Evolutionary conservation across 2,113 vertebrate genomes (phyloP).

Genomic region (Cavia porcellus): DNA sequence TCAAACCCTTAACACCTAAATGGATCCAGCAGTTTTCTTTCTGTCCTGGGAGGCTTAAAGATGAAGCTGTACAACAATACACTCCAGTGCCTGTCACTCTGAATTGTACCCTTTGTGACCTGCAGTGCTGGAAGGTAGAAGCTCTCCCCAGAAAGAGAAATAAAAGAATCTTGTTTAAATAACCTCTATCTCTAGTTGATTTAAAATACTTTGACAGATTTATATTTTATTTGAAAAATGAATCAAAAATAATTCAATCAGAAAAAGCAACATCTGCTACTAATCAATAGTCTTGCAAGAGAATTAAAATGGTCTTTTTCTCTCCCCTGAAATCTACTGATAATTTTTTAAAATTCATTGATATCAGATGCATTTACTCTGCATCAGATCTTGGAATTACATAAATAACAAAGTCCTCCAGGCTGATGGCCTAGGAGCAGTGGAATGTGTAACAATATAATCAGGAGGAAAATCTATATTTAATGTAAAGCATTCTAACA

Average conservation of each 20-base stretch:
- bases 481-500: slow-evolving; percentile 85
- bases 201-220: slow-evolving; percentile 87
- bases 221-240: slow-evolving; percentile 86
- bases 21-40: background rate
- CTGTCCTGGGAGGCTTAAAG: background rate
- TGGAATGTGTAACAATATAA: slow-evolving; percentile 90
- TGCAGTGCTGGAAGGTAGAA: slow-evolving; percentile 63
- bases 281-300: slow-evolving; percentile 84
- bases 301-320: slow-evolving; percentile 86
- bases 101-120: slow-evolving; percentile 48
- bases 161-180: slow-evolving; percentile 82
- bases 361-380: slow-evolving; percentile 88
- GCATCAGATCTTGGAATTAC: slow-evolving; percentile 87
- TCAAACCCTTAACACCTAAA: background rate
- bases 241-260: slow-evolving; percentile 89
- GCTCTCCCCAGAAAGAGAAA: slow-evolving; percentile 61
- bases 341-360: slow-evolving; percentile 86
- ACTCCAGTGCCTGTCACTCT: background rate
- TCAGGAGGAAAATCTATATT: slow-evolving; percentile 87
- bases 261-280: slow-evolving; percentile 89
- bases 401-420: slow-evolving; percentile 87
- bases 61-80: background rate
- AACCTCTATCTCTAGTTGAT: slow-evolving; percentile 83
- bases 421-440: slow-evolving; percentile 86
- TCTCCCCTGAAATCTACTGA: slow-evolving; percentile 83